Evolutionary conservation across 2,113 vertebrate species (phyloP), one percentile per base, ranked within the genome.

Genomic region (Salminus brasiliensis): DNA sequence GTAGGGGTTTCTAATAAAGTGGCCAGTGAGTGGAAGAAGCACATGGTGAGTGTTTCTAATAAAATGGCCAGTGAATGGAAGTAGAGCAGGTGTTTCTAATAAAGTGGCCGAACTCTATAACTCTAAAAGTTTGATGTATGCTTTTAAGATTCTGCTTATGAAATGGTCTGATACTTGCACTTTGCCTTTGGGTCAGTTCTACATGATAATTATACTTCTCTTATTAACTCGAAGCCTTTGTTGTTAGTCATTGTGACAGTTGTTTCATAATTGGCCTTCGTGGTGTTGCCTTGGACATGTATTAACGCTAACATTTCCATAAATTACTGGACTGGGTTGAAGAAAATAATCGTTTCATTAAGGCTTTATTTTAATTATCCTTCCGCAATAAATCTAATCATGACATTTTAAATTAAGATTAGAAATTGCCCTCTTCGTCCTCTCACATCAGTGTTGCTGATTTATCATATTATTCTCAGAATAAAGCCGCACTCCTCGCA

Each of bases 261-360:
- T 30, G 18, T 68, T 45, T 69, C 23, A 15, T 78, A 78, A 69
- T 57, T 70, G 66, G 65, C 3, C 45, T n/a, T 12, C 25, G 39
- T 12, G 2, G 15, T 25, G 27, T 59, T 23, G 25, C 16, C 32
- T 60, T 27, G 36, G 32, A 72, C 55, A 8, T 3, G 23, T 23
- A 65, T 55, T 66, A 59, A 45, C 7, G 3, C n/a, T 12, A 39
- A 59, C 52, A 60, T 66, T 39, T 66, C 7, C 62, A 34, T 23
- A 39, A 66, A 39, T 78, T 29, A 32, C 34, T 25, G 76, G 55
- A 60, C 66, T 60, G 52, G n/a, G 65, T 16, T 45, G 53, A 39
- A 12, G 67, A 71, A 77, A 78, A 34, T 70, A 71, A 70, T 78
- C 23, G 55, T 68, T 78, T 78, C 76, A 62, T 78, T 71, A 78